Conservation (phyloP, 2,113 vertebrate genomes). For the Panthera leo region DNA sequence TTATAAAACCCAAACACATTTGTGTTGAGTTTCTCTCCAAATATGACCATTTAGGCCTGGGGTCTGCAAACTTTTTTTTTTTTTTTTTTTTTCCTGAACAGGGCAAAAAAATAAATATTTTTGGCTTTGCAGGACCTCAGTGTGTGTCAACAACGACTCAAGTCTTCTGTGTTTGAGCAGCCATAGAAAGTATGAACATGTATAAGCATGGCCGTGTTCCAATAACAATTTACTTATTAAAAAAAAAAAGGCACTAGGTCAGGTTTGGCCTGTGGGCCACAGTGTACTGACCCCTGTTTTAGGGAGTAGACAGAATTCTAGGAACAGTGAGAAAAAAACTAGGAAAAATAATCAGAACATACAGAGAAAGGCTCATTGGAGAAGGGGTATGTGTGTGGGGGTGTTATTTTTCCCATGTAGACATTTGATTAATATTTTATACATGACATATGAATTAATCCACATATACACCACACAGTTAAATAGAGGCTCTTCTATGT, state of each 20-base stretch:
- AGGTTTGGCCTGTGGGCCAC: not conserved
- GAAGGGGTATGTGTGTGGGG: not conserved
- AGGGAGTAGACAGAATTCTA: not conserved
- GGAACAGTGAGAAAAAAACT: not conserved
- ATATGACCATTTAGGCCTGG: not conserved
- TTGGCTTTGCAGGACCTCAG: not conserved
- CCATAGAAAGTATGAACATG: not conserved
- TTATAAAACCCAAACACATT: not conserved
- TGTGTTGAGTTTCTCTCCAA: conserved; percentile 10
- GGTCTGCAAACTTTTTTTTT: not conserved
- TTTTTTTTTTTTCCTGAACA: not conserved
- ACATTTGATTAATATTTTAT: not conserved
- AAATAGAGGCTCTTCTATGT: not conserved
- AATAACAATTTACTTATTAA: not conserved
- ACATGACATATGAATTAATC: not conserved
- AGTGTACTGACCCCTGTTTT: not conserved
- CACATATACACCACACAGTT: not conserved
- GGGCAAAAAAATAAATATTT: not conserved
- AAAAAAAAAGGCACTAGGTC: not conserved
- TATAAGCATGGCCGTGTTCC: not conserved
- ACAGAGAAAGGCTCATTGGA: not conserved
- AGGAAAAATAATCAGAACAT: not conserved
- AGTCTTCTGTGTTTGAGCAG: not conserved
- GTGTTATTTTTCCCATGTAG: not conserved
- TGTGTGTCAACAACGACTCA: not conserved